Conservation (phyloP, 2,888 invertebrate genomes). For the Tipula unca region DNA sequence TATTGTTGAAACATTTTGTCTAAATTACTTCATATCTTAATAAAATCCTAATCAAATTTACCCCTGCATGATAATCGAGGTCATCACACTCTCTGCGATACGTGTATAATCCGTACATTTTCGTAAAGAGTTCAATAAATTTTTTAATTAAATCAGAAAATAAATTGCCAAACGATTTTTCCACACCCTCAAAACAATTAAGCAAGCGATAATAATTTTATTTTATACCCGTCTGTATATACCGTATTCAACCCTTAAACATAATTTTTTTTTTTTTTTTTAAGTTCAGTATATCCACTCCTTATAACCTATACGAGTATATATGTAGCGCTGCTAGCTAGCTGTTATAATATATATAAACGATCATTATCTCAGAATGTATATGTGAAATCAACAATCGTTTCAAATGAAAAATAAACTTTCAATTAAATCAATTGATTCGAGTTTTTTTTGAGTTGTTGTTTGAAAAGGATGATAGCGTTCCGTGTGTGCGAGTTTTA, state of each 20-base stretch:
- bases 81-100: background rate
- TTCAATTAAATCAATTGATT: background rate
- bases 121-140: background rate
- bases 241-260: background rate
- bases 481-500: background rate
- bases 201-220: background rate
- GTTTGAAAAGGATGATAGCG: background rate
- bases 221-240: background rate
- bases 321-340: too few relatives aligned
- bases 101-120: background rate
- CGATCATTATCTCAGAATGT: background rate
- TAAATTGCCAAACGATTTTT: background rate
- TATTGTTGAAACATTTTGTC: too few relatives aligned
- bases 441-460: background rate
- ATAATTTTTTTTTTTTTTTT: background rate
- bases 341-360: background rate
- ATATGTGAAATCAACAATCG: background rate
- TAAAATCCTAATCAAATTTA: background rate
- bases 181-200: background rate
- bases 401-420: background rate
- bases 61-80: background rate
- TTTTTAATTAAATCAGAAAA: slow-evolving; percentile 14
- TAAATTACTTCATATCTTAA: too few relatives aligned
- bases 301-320: background rate
- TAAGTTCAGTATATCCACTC: background rate